phyloP scores from a whole-genome alignment of 1,140 invertebrate genomes.

The Lepidurus packardi region DNA sequence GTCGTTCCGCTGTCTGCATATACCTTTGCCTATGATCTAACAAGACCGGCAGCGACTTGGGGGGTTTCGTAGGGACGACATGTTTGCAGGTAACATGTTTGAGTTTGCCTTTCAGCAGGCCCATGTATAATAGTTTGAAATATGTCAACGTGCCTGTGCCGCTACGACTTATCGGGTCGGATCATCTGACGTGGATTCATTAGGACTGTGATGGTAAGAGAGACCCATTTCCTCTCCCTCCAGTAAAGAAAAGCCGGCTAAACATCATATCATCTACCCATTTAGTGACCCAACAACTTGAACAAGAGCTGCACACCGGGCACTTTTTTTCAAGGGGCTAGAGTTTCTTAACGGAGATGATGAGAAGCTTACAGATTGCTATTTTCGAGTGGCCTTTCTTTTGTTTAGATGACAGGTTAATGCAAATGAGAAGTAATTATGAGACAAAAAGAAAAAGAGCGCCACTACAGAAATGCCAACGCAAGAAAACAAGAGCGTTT shows the following conservation, averaged over 20 bases:
- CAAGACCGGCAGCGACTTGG: background rate
- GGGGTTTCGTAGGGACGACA: background rate
- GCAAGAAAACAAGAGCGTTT: background rate
- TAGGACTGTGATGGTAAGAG: background rate
- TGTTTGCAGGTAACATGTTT: background rate
- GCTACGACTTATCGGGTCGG: background rate
- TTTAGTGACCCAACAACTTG: too few relatives aligned
- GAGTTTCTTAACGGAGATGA: background rate
- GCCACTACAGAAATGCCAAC: background rate
- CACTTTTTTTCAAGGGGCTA: background rate
- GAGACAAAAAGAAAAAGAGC: background rate
- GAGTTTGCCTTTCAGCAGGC: background rate
- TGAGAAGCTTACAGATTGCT: background rate
- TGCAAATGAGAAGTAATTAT: slow-evolving; percentile 15
- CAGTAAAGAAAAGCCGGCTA: too few relatives aligned
- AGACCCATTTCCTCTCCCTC: too few relatives aligned
- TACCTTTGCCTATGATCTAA: background rate
- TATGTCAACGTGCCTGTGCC: background rate
- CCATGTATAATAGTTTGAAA: background rate
- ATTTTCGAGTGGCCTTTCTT: background rate
- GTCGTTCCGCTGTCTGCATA: too few relatives aligned
- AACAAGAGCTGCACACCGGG: too few relatives aligned
- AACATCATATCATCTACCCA: too few relatives aligned
- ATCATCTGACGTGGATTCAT: slow-evolving; percentile 14
- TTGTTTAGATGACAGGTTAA: background rate